Evolutionary conservation across 2,797 vertebrate genomes (phyloP), one percentile per base, ranked within the genome.

Genomic region (Manis javanica): DNA sequence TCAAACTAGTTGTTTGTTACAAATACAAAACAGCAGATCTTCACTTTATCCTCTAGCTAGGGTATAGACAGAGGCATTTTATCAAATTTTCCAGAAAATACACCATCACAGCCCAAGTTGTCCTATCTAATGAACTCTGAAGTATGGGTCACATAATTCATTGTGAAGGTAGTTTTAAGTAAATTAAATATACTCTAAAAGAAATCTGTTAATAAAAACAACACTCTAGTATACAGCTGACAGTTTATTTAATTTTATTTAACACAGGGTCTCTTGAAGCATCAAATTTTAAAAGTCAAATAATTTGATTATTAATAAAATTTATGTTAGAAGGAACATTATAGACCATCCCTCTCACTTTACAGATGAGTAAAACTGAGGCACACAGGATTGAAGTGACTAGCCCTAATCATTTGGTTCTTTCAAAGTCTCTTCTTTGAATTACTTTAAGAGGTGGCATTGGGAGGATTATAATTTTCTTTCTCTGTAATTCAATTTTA

Each of bases 401-500:
- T 91, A 94, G 23, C n/a, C 14, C 10, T 85, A 84, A 89, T 64
- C 26, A 53, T 91, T 91, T 84, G 7, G 3, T 51, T 57, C 26
- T 94, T 96, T 61, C 42, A 77, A 87, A 63, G n/a, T 68, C 31
- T 16, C 69, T 92, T 84, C 81, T 69, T 55, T 88, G 87, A 72
- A 49, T 94, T 95, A 63, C 26, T 92, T 88, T 94, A 87, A 29
- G 59, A 63, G 29, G 42, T 85, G 29, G 24, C 39, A 82, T 74
- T 88, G 82, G 68, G n/a, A 92, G 23, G 1, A 96, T 94, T 78
- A 42, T 90, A 74, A 66, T 95, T 87, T 91, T 90, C 77, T 94
- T 91, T 94, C 53, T 93, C 34, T 87, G 57, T 71, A 53, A 71
- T 87, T 86, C n/a, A 46, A 3, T 95, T 96, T 78, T 68, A 90